Evolutionary conservation across 2,797 vertebrate species (phyloP).

Genomic region (Kryptopterus vitreolus): DNA sequence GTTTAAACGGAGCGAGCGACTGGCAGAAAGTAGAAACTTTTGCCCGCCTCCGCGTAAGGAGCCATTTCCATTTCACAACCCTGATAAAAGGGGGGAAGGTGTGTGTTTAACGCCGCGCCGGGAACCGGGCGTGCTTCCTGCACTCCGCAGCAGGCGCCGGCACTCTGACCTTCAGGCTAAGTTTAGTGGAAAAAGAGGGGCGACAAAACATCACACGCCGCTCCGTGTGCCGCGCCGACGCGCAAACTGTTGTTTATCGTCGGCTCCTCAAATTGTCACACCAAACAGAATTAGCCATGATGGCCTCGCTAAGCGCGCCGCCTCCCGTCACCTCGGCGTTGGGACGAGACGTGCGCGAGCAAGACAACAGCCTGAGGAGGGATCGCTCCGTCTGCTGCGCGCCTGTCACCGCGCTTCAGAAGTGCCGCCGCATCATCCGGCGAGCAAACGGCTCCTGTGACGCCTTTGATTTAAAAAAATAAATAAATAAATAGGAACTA

Average conservation of each 20-base stretch:
- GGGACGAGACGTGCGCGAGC: slow-evolving; percentile 44
- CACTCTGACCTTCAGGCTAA: slow-evolving; percentile 59
- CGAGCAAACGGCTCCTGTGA: slow-evolving; percentile 56
- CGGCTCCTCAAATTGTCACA: slow-evolving; percentile 57
- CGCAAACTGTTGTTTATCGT: slow-evolving; percentile 59
- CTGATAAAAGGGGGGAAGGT: slow-evolving; percentile 22
- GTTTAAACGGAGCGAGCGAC: neutral
- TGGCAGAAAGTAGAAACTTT: slow-evolving; percentile 13
- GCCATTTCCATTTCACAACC: slow-evolving; percentile 26
- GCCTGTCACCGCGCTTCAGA: slow-evolving; percentile 57
- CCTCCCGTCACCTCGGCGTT: slow-evolving; percentile 51
- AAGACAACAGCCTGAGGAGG: slow-evolving; percentile 62
- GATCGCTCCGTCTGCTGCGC: slow-evolving; percentile 50
- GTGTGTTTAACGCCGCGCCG: slow-evolving; percentile 12
- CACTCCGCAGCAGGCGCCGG: slow-evolving; percentile 32
- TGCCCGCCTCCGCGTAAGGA: slow-evolving; percentile 14
- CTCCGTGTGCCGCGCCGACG: slow-evolving; percentile 48
- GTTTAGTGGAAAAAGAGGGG: slow-evolving; percentile 45
- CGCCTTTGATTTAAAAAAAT: slow-evolving; percentile 54
- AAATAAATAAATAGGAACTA: slow-evolving; percentile 22
- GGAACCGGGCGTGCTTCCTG: slow-evolving; percentile 10
- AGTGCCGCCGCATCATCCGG: slow-evolving; percentile 53
- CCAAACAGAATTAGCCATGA: slow-evolving; percentile 63
- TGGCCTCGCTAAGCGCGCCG: slow-evolving; percentile 53
- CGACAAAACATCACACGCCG: slow-evolving; percentile 45